Evolutionary conservation across 2,113 vertebrate species (phyloP).

Genomic region (Recurvirostra avosetta): DNA sequence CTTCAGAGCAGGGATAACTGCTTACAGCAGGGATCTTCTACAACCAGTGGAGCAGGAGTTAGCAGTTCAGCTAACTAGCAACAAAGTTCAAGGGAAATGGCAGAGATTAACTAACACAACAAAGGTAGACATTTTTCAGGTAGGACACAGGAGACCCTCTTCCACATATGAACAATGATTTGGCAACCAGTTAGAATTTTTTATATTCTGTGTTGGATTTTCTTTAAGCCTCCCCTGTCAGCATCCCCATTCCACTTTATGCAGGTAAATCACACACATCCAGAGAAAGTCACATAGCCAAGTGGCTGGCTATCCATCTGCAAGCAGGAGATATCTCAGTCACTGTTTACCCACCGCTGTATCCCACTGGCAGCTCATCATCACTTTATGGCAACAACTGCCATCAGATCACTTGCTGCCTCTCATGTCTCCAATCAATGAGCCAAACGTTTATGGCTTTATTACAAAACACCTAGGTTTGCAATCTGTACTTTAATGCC

Average conservation of each 20-base stretch:
- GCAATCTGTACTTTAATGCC: neutral
- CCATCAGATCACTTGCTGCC: neutral
- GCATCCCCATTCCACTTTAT: neutral
- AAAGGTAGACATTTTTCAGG: neutral
- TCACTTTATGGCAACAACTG: neutral
- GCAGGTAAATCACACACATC: neutral
- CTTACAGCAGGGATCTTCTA: neutral
- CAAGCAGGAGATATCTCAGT: neutral
- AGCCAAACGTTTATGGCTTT: neutral
- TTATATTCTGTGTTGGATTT: neutral
- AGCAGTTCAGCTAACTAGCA: neutral
- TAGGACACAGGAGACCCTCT: neutral
- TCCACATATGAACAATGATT: rapidly evolving
- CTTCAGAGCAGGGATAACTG: neutral
- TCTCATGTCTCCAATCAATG: neutral
- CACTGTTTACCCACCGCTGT: neutral
- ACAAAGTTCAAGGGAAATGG: neutral
- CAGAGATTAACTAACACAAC: neutral
- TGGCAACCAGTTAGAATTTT: neutral
- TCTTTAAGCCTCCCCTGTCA: neutral
- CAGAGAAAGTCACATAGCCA: neutral
- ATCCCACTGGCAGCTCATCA: neutral
- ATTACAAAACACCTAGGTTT: neutral
- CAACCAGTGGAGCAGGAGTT: neutral
- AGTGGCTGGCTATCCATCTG: neutral